Evolutionary conservation across 2,797 vertebrate species (phyloP).

Genomic region (Limosa lapponica): DNA sequence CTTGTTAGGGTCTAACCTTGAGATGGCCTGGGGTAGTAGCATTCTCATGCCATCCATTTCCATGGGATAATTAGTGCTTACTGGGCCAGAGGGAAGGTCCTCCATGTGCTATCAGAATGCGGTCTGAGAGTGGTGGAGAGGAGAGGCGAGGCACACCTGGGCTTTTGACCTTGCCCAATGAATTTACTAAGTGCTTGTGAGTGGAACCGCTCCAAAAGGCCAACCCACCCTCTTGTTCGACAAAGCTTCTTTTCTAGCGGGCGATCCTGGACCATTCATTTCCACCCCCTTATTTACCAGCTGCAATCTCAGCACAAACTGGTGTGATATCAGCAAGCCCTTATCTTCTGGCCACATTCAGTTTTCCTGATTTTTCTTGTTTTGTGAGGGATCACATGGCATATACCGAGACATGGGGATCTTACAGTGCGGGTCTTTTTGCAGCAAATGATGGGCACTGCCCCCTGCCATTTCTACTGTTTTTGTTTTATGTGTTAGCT

Average conservation of each 20-base stretch:
- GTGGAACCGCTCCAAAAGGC: not conserved
- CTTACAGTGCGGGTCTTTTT: fast-evolving
- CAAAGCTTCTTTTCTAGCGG: not conserved
- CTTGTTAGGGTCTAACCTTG: not conserved
- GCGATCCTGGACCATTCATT: not conserved
- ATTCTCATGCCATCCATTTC: not conserved
- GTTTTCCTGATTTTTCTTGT: not conserved
- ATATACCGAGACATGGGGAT: not conserved
- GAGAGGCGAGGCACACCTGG: not conserved
- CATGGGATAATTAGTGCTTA: not conserved
- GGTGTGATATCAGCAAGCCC: not conserved
- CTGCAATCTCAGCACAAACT: not conserved
- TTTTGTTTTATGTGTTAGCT: not conserved
- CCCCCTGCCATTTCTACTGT: not conserved
- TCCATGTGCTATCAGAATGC: not conserved
- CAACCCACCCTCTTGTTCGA: not conserved
- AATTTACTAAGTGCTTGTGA: not conserved
- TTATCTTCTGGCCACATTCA: not conserved
- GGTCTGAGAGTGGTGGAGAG: not conserved
- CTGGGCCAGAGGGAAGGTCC: not conserved
- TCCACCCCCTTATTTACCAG: not conserved
- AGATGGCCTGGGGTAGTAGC: not conserved
- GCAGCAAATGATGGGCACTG: not conserved
- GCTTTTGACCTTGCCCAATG: constrained; percentile 30
- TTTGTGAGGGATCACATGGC: not conserved